Base-by-base conservation (phyloP, 2,797 vertebrate species). In the Petrocephalus sullivani region DNA sequence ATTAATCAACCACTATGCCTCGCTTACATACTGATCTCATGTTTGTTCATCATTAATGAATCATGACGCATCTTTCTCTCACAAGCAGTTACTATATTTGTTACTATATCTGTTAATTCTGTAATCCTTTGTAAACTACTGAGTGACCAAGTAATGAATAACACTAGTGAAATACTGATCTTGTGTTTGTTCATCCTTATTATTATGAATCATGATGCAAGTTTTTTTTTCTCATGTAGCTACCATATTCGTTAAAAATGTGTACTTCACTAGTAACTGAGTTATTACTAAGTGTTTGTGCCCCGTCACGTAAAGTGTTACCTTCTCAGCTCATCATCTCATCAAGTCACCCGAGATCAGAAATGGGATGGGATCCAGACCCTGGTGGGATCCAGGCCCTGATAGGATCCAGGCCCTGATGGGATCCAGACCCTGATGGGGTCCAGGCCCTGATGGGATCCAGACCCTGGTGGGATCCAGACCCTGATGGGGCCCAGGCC, bases 271-370 rank as follows among this genome's bases (percentile, higher is more conserved):
- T 64, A 64, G 61, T 28, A 64, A 28, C 23, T 64, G 21, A 28
- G 2, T 23, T 64, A 61, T n/a, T 61, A 23, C 60, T 64, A 64
- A 64, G 60, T 64, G 21, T 64, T 64, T 28, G 23, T 64, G 61
- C 21, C 61, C 8, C 61, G 21, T 21, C 56, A 56, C 49, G 57
- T 61, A 61, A 64, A 23, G 28, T 82, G 41, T 53, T 82, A 64
- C 64, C 88, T 86, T 85, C 89, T 14, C 61, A 71, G 87, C 89
- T 85, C 58, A 88, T 53, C 51, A 71, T 23, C 33, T 61, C 71
- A 16, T 61, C 71, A 49, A 41, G 56, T 49, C 67, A 71, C 23
- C 61, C 4, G 67, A 81, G 28, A 46, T 16, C 56, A 37, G 28
- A 14, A 86, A 16, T 2, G 0, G 12, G 9, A 53, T 53, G 8